phyloP scores from a whole-genome alignment of 2,888 invertebrate genomes.

The Litoditis marina region DNA sequence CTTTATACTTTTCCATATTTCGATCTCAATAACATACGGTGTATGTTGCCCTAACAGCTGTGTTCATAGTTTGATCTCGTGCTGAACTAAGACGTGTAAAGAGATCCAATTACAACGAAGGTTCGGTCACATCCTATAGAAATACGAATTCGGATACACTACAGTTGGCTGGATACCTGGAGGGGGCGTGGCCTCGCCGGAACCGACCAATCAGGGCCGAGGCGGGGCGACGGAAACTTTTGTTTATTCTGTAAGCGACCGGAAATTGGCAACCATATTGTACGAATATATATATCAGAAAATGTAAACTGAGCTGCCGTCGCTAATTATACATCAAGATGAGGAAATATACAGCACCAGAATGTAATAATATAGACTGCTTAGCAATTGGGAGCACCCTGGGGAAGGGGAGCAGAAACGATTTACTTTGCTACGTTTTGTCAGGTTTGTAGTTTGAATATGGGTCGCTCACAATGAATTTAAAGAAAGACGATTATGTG shows the following conservation, averaged over 20 bases:
- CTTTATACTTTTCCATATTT: no score
- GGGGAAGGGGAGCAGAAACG: no score
- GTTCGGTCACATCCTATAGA: not conserved
- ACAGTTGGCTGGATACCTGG: slow-evolving; percentile 3
- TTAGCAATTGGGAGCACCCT: no score
- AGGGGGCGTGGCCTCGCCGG: slow-evolving; percentile 6
- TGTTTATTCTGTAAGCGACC: slow-evolving; percentile 17
- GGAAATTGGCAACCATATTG: slow-evolving; percentile 20
- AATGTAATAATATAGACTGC: no score
- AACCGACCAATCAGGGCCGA: not conserved
- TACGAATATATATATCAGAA: slow-evolving; percentile 15
- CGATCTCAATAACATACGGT: no score
- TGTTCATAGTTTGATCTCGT: not conserved
- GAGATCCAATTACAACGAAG: slow-evolving; percentile 14
- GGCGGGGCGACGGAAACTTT: slow-evolving; percentile 2
- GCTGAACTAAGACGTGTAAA: not conserved
- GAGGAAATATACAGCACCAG: no score
- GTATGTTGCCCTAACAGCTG: not conserved
- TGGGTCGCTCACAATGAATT: no score
- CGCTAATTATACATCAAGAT: no score
- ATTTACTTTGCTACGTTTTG: no score
- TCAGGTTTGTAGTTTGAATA: no score
- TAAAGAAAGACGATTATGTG: no score
- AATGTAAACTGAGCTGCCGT: slow-evolving; percentile 19
- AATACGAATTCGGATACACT: no score